phyloP scores from a whole-genome alignment of 2,888 invertebrate genomes.

The Beris chalybata region DNA sequence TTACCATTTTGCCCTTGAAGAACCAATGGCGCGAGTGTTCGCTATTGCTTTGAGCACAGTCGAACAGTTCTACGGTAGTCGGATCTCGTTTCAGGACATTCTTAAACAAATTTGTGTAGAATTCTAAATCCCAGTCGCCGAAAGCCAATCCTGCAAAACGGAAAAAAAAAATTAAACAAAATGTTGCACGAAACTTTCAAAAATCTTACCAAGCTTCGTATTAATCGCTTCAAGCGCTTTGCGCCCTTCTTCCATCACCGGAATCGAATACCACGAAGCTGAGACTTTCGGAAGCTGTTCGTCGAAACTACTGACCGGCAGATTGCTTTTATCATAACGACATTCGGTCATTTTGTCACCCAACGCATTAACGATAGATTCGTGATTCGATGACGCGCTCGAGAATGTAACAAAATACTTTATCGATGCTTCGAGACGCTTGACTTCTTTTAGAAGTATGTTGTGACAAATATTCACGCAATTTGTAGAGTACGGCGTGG shows the following conservation, averaged over 20 bases:
- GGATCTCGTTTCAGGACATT: slow-evolving; percentile 86
- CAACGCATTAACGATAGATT: slow-evolving; percentile 62
- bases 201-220: slow-evolving; percentile 64
- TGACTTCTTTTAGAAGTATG: slow-evolving; percentile 73
- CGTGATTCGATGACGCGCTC: slow-evolving; percentile 25
- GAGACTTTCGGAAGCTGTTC: slow-evolving; percentile 68
- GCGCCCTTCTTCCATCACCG: slow-evolving; percentile 76
- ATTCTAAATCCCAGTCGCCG: slow-evolving; percentile 89
- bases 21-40: slow-evolving; percentile 99
- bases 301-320: slow-evolving; percentile 67
- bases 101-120: slow-evolving; percentile 84
- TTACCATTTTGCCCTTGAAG: slow-evolving; percentile 86
- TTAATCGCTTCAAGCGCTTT: slow-evolving; percentile 81
- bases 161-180: slow-evolving; percentile 33
- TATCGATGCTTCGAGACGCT: slow-evolving; percentile 79
- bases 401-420: slow-evolving; percentile 69
- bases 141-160: slow-evolving; percentile 75
- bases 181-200: background rate
- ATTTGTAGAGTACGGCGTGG: slow-evolving; percentile 94
- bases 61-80: slow-evolving; percentile 96
- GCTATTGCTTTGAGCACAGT: slow-evolving; percentile 96
- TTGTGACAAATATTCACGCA: slow-evolving; percentile 92
- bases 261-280: slow-evolving; percentile 81
- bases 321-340: slow-evolving; percentile 69
- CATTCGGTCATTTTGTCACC: slow-evolving; percentile 95